Conservation (phyloP, 2,888 invertebrate species). For the Spodoptera exigua region DNA sequence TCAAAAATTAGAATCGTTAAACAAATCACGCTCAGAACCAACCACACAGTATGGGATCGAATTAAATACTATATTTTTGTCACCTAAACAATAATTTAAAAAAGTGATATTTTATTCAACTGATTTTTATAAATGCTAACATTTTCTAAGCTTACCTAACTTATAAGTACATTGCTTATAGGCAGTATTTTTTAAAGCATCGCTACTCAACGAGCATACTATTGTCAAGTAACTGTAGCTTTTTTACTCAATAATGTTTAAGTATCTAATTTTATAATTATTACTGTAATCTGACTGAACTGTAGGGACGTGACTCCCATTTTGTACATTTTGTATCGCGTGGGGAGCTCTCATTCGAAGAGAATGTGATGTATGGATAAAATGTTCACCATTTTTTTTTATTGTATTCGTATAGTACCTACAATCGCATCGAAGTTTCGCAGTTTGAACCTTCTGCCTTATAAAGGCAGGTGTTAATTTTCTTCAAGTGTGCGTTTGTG, state of each 20-base stretch:
- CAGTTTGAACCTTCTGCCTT: conserved; percentile 69
- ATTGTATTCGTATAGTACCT: conserved; percentile 42
- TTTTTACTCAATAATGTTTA: conserved; percentile 81
- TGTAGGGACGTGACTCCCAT: conserved; percentile 67
- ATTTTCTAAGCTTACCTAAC: conserved; percentile 72
- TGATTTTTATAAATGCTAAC: conserved; percentile 69
- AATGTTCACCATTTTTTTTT: conserved; percentile 60
- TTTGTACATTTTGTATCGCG: conserved; percentile 78
- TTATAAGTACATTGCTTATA: conserved; percentile 74
- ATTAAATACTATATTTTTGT: conserved; percentile 78
- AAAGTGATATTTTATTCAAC: conserved; percentile 85
- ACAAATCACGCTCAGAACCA: conserved; percentile 69
- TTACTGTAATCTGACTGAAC: conserved; percentile 78
- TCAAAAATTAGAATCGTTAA: conserved; percentile 12
- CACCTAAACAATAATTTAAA: conserved; percentile 72
- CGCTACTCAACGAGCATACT: conserved; percentile 76
- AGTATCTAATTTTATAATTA: conserved; percentile 71
- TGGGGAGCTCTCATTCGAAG: conserved; percentile 64
- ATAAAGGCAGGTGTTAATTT: conserved; percentile 71
- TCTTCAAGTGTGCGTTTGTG: conserved; percentile 69
- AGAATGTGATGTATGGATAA: conserved; percentile 62
- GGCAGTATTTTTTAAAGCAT: conserved; percentile 81
- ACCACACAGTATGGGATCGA: conserved; percentile 57
- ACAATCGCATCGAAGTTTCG: conserved; percentile 41
- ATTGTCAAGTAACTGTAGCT: conserved; percentile 79